Conservation (phyloP, 2,113 vertebrate species). For the Plecturocebus donacophilus region DNA sequence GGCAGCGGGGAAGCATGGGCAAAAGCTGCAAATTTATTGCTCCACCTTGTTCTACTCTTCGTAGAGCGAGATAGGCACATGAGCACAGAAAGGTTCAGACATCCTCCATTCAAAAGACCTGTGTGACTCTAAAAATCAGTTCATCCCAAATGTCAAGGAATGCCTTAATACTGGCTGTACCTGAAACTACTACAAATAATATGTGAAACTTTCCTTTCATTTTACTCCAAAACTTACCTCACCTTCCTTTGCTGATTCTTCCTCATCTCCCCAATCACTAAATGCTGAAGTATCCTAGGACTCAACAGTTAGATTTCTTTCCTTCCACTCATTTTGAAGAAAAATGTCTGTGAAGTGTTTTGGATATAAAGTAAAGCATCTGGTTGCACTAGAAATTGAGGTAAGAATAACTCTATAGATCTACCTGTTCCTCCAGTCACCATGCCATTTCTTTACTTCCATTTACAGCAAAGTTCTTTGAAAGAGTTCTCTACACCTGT, state of each 20-base stretch:
- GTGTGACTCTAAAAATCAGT: neutral
- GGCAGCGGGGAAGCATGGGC: neutral
- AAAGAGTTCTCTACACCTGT: neutral
- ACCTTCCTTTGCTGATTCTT: neutral
- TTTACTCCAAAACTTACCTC: neutral
- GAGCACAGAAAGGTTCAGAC: neutral
- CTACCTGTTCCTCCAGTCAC: neutral
- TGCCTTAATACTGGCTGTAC: neutral
- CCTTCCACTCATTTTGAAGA: neutral
- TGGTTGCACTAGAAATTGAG: neutral
- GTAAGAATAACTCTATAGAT: slow-evolving; percentile 5
- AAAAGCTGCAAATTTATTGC: neutral
- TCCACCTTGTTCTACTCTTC: neutral
- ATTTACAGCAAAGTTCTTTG: neutral
- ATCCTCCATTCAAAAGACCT: neutral
- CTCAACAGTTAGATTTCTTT: neutral
- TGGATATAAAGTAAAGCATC: neutral
- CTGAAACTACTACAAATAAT: neutral
- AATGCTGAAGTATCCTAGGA: neutral
- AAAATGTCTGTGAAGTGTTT: neutral
- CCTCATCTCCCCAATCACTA: neutral
- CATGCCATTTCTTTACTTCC: neutral
- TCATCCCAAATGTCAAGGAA: neutral
- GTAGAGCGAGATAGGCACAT: neutral
- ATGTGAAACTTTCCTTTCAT: neutral